phyloP scores from a whole-genome alignment of 2,113 vertebrate species.

The Lates calcarifer region DNA sequence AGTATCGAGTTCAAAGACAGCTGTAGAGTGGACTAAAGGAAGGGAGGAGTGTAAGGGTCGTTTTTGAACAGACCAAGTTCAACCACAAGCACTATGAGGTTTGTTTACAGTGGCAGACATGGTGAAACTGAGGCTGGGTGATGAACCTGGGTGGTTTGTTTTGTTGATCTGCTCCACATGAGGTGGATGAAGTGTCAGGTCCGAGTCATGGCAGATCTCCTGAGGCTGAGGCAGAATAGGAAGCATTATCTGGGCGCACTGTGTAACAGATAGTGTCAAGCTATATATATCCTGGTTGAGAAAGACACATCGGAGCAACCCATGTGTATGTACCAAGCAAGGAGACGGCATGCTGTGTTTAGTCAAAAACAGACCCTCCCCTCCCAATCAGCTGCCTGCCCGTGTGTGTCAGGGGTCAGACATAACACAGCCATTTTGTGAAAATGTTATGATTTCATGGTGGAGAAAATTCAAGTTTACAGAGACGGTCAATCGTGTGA shows the following conservation, averaged over 20 bases:
- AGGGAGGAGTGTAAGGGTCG: background rate
- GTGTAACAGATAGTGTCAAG: slow-evolving; percentile 72
- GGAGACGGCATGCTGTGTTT: slow-evolving; percentile 42
- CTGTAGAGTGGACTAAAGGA: background rate
- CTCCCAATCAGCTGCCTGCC: background rate
- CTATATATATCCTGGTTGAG: slow-evolving; percentile 79
- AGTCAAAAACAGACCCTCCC: slow-evolving; percentile 50
- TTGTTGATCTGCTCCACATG: slow-evolving; percentile 12
- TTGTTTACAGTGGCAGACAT: background rate
- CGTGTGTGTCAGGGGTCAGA: slow-evolving; percentile 13
- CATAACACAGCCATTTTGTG: background rate
- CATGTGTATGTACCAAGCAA: slow-evolving; percentile 52
- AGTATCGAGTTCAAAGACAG: slow-evolving; percentile 37
- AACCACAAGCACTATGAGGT: background rate
- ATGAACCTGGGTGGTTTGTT: background rate
- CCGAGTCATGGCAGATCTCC: slow-evolving; percentile 37
- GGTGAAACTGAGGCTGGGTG: background rate
- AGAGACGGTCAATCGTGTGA: background rate
- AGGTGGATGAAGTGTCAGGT: slow-evolving; percentile 24
- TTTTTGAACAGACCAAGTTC: background rate
- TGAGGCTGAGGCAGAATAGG: slow-evolving; percentile 54
- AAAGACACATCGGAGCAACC: slow-evolving; percentile 69
- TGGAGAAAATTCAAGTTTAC: background rate
- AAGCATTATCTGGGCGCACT: slow-evolving; percentile 72
- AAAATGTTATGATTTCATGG: background rate